Conservation (phyloP, 2,113 vertebrate species). For the Tonatia bakeri region DNA sequence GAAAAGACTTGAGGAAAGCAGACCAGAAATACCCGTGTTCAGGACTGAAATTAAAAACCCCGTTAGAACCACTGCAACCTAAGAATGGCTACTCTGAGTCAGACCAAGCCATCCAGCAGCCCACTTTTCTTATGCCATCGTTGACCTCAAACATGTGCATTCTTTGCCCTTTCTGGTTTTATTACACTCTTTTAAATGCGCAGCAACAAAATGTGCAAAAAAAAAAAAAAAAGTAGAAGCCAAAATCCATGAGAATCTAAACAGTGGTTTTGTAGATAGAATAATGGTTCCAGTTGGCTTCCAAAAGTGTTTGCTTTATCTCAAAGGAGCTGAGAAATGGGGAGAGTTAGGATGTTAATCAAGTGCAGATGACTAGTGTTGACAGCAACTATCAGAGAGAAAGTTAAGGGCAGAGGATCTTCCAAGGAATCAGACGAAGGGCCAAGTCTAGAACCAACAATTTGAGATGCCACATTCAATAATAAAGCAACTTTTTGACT, state of each 20-base stretch:
- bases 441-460: not conserved
- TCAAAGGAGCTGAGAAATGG: not conserved
- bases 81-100: conserved; percentile 1
- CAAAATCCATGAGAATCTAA: conserved; percentile 44
- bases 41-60: conserved; percentile 39
- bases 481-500: not conserved
- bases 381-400: not conserved
- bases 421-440: not conserved
- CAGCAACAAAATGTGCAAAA: conserved; percentile 30
- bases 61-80: conserved; percentile 23
- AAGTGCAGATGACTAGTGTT: not conserved
- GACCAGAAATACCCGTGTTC: conserved; percentile 39
- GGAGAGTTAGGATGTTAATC: not conserved
- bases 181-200: conserved; percentile 33
- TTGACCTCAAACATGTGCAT: conserved; percentile 30
- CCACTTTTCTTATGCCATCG: conserved; percentile 10
- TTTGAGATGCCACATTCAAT: not conserved
- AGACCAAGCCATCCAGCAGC: not conserved
- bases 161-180: conserved; percentile 57
- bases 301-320: conserved; percentile 19
- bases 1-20: not conserved
- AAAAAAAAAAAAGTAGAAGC: conserved; percentile 49
- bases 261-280: conserved; percentile 51
- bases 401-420: not conserved
- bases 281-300: conserved; percentile 27